Percentiles rank a stretch among this genome's conserved stretches.
phyloP scores from a whole-genome alignment of 2,888 invertebrate species.

The Bhutanitis thaidina region DNA sequence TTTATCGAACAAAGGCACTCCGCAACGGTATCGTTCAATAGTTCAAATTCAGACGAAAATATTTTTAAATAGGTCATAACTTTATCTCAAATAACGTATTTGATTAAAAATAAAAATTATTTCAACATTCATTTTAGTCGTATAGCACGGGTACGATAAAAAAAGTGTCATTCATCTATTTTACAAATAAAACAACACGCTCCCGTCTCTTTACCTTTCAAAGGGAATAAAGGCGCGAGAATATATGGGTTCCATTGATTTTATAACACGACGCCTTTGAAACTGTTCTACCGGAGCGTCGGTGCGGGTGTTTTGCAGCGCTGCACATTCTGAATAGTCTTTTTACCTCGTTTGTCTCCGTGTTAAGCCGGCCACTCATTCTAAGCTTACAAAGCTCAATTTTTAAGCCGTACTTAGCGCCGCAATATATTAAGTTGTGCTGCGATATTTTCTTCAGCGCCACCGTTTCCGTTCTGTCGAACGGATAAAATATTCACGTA shows the following conservation, averaged over 20 bases:
- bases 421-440: constrained; percentile 18
- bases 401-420: constrained; percentile 21
- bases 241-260: constrained; percentile 22
- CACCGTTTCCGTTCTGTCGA: neutral
- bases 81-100: too few species aligned
- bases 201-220: constrained; percentile 17
- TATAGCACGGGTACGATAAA: neutral
- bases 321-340: constrained; percentile 23
- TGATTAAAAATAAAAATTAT: too few species aligned
- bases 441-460: constrained; percentile 8
- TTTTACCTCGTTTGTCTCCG: constrained; percentile 32
- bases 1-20: too few species aligned
- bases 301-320: constrained; percentile 21
- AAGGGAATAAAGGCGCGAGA: constrained; percentile 18
- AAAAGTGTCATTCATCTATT: constrained; percentile 4
- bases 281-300: constrained; percentile 18
- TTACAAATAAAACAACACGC: constrained; percentile 15
- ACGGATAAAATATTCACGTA: too few species aligned
- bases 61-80: too few species aligned
- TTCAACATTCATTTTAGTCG: too few species aligned
- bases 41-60: too few species aligned
- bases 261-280: constrained; percentile 18
- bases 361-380: constrained; percentile 29
- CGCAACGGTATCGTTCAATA: too few species aligned
- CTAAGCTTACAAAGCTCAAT: constrained; percentile 28